phyloP scores from a whole-genome alignment of 2,113 vertebrate genomes.

The Tachycineta bicolor region DNA sequence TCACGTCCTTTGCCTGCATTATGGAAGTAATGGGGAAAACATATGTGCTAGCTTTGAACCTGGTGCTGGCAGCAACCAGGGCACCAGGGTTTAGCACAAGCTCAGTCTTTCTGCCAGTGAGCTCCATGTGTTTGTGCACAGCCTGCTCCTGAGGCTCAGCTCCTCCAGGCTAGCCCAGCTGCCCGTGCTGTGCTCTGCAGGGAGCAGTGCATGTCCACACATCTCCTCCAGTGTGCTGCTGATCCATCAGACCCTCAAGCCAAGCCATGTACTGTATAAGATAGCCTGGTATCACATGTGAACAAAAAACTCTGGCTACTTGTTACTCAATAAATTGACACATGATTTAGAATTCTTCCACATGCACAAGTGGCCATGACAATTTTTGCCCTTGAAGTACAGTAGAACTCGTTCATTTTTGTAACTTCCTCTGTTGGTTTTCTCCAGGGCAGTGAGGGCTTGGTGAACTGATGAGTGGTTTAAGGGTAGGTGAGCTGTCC shows the following conservation, averaged over 20 bases:
- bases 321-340: neutral
- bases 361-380: neutral
- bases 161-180: neutral
- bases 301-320: neutral
- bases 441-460: neutral
- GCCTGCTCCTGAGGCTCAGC: neutral
- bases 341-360: neutral
- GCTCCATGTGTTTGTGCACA: neutral
- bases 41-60: neutral
- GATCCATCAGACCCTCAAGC: neutral
- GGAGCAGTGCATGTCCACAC: neutral
- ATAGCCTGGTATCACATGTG: neutral
- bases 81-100: neutral
- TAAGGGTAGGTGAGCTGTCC: neutral
- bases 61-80: neutral
- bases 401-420: neutral
- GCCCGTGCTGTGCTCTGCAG: neutral
- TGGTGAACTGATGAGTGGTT: neutral
- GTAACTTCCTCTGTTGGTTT: neutral
- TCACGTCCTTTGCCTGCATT: neutral
- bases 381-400: neutral
- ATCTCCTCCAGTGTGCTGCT: neutral
- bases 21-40: neutral
- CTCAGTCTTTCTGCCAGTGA: fast-evolving
- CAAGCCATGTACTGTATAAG: fast-evolving